Conservation (phyloP, 2,888 invertebrate genomes). For the Ochlodes sylvanus region DNA sequence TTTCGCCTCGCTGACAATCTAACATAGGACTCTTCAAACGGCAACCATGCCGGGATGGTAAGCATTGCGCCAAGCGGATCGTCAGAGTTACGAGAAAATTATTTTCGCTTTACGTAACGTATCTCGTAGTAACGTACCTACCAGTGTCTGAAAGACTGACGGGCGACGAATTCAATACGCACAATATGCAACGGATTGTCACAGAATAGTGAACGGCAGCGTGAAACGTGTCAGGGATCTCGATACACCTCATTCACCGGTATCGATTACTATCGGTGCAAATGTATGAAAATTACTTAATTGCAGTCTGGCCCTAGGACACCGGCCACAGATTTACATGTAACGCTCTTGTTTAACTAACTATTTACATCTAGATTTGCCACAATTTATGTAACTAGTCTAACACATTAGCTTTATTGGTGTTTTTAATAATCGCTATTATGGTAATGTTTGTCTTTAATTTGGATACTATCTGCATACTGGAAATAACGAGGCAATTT, state of each 20-base stretch:
- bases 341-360: conserved; percentile 28
- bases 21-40: too few relatives aligned
- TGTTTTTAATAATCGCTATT: conserved; percentile 9
- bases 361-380: conserved; percentile 9
- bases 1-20: too few relatives aligned
- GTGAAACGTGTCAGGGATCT: conserved; percentile 36
- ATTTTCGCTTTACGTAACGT: too few relatives aligned
- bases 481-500: not conserved
- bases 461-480: not conserved
- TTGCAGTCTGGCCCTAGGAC: conserved; percentile 31
- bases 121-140: too few relatives aligned
- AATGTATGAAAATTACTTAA: conserved; percentile 38
- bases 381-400: conserved; percentile 32
- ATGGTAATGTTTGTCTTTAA: not conserved
- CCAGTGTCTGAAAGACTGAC: not conserved
- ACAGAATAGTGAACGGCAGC: conserved; percentile 32
- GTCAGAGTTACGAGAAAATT: too few relatives aligned
- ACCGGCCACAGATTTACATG: conserved; percentile 29
- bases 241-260: conserved; percentile 32
- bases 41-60: too few relatives aligned
- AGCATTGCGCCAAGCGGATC: too few relatives aligned
- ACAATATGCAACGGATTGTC: conserved; percentile 13
- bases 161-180: not conserved
- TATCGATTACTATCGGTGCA: conserved; percentile 36
- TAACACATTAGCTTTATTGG: conserved; percentile 30